Conservation (phyloP, 2,888 invertebrate species). For the Dryobotodes eremita region DNA sequence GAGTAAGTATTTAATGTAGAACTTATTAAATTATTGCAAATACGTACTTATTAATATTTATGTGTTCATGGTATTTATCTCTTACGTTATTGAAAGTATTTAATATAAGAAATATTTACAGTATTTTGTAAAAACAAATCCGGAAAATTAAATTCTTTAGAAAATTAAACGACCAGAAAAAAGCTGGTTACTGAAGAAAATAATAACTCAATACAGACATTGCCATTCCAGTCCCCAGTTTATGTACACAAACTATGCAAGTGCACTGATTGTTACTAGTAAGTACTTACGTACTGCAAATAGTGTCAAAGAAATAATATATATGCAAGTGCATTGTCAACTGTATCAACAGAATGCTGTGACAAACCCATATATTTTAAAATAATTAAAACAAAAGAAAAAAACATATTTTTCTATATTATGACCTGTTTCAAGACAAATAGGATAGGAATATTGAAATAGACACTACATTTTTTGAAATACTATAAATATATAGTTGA, state of each 20-base stretch:
- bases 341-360: slow-evolving; percentile 5
- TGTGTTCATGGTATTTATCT: not conserved
- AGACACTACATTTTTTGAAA: not conserved
- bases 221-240: not conserved
- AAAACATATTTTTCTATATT: not conserved
- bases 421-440: not conserved
- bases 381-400: slow-evolving; percentile 13
- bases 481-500: not conserved
- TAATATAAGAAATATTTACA: not conserved
- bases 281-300: slow-evolving; percentile 11
- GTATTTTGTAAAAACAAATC: not conserved
- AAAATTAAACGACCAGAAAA: not conserved
- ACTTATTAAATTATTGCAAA: slow-evolving; percentile 22
- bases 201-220: not conserved
- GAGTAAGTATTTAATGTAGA: slow-evolving; percentile 72
- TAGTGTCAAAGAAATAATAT: slow-evolving; percentile 29
- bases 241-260: slow-evolving; percentile 20
- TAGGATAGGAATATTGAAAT: not conserved
- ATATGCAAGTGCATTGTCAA: slow-evolving; percentile 6
- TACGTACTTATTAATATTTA: not conserved
- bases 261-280: slow-evolving; percentile 5
- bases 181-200: not conserved
- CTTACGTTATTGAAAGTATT: not conserved
- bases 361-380: not conserved
- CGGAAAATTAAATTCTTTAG: not conserved